Percentiles rank a stretch among this genome's conserved stretches.
Conservation (phyloP, 2,113 vertebrate genomes). For the Formicarius rufipectus region DNA sequence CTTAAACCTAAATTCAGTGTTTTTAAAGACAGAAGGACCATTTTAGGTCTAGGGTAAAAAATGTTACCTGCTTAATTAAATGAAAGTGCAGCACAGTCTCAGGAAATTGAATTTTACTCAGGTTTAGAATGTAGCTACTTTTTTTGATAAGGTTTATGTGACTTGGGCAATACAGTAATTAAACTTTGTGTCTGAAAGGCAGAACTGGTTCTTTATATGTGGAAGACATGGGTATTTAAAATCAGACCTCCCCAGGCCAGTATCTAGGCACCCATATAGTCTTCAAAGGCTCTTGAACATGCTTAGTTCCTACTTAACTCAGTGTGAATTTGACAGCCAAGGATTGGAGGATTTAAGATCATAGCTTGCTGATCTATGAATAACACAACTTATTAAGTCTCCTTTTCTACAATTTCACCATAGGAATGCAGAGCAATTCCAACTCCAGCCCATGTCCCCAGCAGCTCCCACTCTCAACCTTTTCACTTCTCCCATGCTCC, state of each 20-base stretch:
- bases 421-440: neutral
- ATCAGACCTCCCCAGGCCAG: neutral
- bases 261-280: neutral
- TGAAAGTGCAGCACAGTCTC: neutral
- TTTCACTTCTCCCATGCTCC: neutral
- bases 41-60: neutral
- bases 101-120: neutral
- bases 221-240: neutral
- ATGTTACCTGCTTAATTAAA: neutral
- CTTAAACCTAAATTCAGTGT: neutral
- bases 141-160: neutral
- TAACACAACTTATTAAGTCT: neutral
- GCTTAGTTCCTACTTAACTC: neutral
- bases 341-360: slow-evolving; percentile 6
- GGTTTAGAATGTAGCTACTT: neutral
- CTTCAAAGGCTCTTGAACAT: neutral
- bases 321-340: slow-evolving; percentile 20
- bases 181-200: neutral
- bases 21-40: neutral
- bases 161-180: neutral
- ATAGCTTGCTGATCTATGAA: neutral
- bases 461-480: neutral
- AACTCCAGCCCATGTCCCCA: neutral
- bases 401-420: neutral
- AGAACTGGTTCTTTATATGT: neutral